phyloP scores from a whole-genome alignment of 2,888 invertebrate genomes.

The Phalera bucephala region DNA sequence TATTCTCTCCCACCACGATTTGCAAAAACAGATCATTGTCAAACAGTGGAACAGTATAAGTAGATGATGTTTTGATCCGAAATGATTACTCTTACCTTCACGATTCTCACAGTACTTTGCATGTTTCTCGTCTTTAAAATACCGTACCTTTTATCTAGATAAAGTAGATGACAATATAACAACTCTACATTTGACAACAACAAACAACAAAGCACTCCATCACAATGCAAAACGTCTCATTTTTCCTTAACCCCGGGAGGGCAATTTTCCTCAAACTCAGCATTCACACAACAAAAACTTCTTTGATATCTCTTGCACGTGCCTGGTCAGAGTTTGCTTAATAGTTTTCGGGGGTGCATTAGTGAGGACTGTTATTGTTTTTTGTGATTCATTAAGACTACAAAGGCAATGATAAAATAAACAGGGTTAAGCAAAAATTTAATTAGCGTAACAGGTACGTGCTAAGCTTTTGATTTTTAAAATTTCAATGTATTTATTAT shows the following conservation, averaged over 20 bases:
- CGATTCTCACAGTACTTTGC: too few relatives aligned
- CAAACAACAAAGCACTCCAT: constrained; percentile 21
- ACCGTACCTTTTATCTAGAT: too few relatives aligned
- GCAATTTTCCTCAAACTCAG: constrained; percentile 7
- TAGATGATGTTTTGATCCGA: too few relatives aligned
- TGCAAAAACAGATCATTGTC: too few relatives aligned
- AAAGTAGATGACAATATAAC: background rate
- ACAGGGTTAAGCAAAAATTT: background rate
- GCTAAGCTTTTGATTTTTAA: too few relatives aligned
- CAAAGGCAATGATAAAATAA: background rate
- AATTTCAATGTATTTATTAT: background rate
- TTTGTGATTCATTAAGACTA: too few relatives aligned
- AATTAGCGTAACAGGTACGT: too few relatives aligned
- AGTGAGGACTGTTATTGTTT: background rate
- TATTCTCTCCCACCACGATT: too few relatives aligned
- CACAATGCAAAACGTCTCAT: constrained; percentile 5
- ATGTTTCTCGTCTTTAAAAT: background rate
- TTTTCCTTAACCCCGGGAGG: constrained; percentile 12
- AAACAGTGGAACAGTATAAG: too few relatives aligned
- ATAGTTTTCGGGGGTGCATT: constrained; percentile 1
- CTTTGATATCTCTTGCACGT: constrained; percentile 15
- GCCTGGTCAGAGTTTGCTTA: constrained; percentile 15
- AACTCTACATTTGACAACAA: background rate
- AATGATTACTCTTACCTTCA: too few relatives aligned
- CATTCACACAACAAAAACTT: constrained; percentile 11